These are phyloP conservation scores for Brevimyrus niger DNA, from an alignment of 2,113 vertebrate genomes.

Conservation along the genomic window DNA sequence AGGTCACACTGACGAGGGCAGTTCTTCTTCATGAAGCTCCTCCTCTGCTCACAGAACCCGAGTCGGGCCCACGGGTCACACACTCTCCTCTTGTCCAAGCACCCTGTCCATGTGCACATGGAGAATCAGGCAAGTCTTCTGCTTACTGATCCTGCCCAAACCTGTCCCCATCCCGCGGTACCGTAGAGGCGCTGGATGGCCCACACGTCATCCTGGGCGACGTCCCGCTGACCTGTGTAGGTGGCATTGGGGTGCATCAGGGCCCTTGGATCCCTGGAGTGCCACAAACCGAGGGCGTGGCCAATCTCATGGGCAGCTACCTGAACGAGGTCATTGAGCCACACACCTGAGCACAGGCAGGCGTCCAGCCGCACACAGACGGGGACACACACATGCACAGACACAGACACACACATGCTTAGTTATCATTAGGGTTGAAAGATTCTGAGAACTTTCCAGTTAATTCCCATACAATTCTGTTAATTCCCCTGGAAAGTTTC, in stretches of 20 bases:
- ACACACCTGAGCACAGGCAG: conserved; percentile 53
- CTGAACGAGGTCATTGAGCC: conserved; percentile 73
- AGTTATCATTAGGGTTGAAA: background rate
- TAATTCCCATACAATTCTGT: too few relatives aligned
- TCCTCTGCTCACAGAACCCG: conserved; percentile 60
- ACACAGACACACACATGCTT: background rate
- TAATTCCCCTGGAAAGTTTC: background rate
- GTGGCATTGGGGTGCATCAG: conserved; percentile 77
- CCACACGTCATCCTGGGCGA: conserved; percentile 68
- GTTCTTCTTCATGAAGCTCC: conserved; percentile 63
- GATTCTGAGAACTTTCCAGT: too few relatives aligned
- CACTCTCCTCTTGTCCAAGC: conserved; percentile 61
- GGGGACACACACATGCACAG: background rate
- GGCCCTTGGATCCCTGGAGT: conserved; percentile 59
- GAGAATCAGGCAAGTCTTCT: background rate
- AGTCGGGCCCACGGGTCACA: conserved; percentile 64
- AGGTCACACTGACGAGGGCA: conserved; percentile 64
- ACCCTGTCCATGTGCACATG: conserved; percentile 43
- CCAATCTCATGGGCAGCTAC: conserved; percentile 74
- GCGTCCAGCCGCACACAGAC: background rate
- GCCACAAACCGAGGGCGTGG: conserved; percentile 71
- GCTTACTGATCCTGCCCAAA: background rate
- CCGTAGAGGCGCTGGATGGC: conserved; percentile 72
- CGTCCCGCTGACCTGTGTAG: conserved; percentile 61
- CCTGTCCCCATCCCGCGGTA: conserved; percentile 12